Conservation (phyloP, 1,140 invertebrate genomes). For the Luehdorfia chinensis region DNA sequence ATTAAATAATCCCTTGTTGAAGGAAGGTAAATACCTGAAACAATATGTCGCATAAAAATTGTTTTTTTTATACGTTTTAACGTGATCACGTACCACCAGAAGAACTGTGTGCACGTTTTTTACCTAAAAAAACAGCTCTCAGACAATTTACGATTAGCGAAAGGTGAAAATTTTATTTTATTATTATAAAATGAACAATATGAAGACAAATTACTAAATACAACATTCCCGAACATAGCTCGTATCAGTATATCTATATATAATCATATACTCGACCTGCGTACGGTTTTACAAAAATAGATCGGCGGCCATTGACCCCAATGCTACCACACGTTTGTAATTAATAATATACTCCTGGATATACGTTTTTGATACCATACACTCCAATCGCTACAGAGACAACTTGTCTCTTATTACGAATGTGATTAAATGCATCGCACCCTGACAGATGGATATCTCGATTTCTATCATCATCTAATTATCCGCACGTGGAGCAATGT, state of each 20-base stretch:
- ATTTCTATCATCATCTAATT: not conserved
- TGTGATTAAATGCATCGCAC: not conserved
- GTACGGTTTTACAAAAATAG: slow-evolving; percentile 47
- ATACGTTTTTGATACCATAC: slow-evolving; percentile 21
- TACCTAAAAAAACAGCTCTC: too few relatives aligned
- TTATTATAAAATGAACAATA: too few relatives aligned
- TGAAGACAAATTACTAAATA: too few relatives aligned
- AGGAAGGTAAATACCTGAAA: slow-evolving; percentile 78
- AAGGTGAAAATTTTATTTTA: too few relatives aligned
- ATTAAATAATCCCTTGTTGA: slow-evolving; percentile 76
- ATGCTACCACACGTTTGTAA: slow-evolving; percentile 34
- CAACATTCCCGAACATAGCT: slow-evolving; percentile 6
- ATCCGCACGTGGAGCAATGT: slow-evolving; percentile 9
- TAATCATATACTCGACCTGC: slow-evolving; percentile 29
- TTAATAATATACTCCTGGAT: slow-evolving; percentile 40
- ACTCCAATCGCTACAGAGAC: not conserved
- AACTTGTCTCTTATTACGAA: not conserved
- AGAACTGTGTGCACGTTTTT: too few relatives aligned
- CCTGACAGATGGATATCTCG: not conserved
- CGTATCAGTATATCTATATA: slow-evolving; percentile 16
- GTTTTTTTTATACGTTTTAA: too few relatives aligned
- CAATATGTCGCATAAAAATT: slow-evolving; percentile 16
- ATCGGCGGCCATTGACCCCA: slow-evolving; percentile 42
- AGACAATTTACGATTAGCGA: too few relatives aligned
- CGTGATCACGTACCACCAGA: too few relatives aligned